Conservation (phyloP, 1,140 invertebrate species). For the Tetragonula clypearis region DNA sequence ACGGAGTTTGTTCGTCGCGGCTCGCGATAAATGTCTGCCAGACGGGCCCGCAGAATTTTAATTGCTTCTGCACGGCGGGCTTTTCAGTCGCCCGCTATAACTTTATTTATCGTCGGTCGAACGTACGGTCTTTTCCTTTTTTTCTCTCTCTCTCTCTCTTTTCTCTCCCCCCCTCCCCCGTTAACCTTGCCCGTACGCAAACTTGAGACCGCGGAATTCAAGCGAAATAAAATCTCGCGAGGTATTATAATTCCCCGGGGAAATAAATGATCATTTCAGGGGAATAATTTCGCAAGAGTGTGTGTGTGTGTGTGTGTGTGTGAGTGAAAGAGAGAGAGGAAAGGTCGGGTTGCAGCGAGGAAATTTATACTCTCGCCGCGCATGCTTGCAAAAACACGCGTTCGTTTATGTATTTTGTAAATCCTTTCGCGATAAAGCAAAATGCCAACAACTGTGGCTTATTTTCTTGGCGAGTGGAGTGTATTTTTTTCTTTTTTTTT, state of each 20-base stretch:
- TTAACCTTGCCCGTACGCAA: background rate
- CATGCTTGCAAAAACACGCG: background rate
- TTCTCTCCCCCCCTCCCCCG: too few species aligned
- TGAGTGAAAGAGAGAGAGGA: too few species aligned
- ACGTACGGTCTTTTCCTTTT: background rate
- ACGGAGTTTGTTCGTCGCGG: slow-evolving; percentile 3
- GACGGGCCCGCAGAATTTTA: background rate
- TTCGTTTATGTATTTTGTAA: background rate
- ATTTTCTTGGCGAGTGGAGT: background rate
- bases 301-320: too few species aligned
- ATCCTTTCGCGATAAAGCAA: too few species aligned
- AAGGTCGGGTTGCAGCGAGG: background rate
- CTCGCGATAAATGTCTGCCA: slow-evolving; percentile 16
- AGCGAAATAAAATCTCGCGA: background rate
- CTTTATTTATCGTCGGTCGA: background rate
- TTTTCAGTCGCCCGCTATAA: background rate
- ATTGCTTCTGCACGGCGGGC: background rate
- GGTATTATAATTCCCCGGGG: background rate
- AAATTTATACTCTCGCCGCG: background rate
- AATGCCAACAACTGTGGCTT: background rate
- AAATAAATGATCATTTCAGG: background rate
- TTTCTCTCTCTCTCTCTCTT: background rate
- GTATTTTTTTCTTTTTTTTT: too few species aligned
- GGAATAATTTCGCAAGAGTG: too few species aligned
- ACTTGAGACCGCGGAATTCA: background rate